Evolutionary conservation across 2,888 invertebrate species (phyloP), one percentile per base, ranked within the genome.

Genomic region (Aporophyla nigra): DNA sequence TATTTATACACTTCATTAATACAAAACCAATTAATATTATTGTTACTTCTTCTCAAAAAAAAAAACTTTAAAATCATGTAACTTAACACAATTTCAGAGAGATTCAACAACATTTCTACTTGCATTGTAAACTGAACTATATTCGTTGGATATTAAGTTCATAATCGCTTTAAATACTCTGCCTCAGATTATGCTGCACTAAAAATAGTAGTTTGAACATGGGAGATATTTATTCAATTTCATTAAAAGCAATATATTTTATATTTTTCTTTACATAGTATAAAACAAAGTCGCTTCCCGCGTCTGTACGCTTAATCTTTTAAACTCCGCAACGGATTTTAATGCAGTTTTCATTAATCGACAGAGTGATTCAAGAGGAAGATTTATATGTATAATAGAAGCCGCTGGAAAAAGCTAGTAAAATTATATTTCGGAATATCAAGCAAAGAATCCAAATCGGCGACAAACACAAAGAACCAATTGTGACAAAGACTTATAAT

Each of bases 401-500:
- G 33, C 33, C 33, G 33, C 3, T 33, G 33, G 33, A 1, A 33
- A 33, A 33, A 33, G 33, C 33, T 33, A 33, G n/a, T 66, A n/a
- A 66, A 27, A 49, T 10, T 12, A 46, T 46, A 49, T 21, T 51
- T n/a, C n/a, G 1, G 6, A 79, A 62, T 2, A 69, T 9, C 84
- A 78, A 83, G 70, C 70, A 68, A 72, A 63, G 59, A 83, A 27
- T 62, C 54, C n/a, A 71, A 78, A 73, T 40, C 51, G 24, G 21
- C 62, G 24, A 46, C 49, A 33, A 19, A 46, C 74, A 72, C 53
- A 56, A 51, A 69, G n/a, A 77, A 72, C 69, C 76, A 84, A 70
- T 84, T 82, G 80, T 82, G 85, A 78, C 82, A 76, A 65, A 16
- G 59, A 70, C 71, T 84, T 79, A 88, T 21, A 68, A 78, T 70